Conservation (phyloP, 1,140 invertebrate species). For the Habropoda laboriosa region DNA sequence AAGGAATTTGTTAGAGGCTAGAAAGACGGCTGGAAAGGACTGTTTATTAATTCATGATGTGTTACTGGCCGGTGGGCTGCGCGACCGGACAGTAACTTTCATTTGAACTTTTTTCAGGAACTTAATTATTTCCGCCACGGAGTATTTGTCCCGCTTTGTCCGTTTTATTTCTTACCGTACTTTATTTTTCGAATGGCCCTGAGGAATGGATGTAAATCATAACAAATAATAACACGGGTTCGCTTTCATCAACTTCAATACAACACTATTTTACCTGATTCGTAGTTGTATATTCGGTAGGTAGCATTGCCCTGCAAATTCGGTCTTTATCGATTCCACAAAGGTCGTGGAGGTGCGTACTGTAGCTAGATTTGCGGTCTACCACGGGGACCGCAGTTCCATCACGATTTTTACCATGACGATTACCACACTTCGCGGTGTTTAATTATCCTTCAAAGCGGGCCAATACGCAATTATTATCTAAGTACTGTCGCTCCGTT, state of each 20-base stretch:
- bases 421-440: constrained; percentile 57
- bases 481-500: constrained; percentile 17
- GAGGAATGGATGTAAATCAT: neutral
- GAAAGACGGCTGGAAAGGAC: no score
- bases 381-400: constrained; percentile 58
- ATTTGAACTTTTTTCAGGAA: no score
- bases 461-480: constrained; percentile 36
- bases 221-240: constrained; percentile 44
- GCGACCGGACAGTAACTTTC: no score
- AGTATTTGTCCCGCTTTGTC: neutral
- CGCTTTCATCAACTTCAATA: constrained; percentile 39
- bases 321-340: constrained; percentile 61
- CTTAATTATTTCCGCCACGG: neutral
- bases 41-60: no score
- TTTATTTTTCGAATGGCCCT: neutral
- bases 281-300: constrained; percentile 41
- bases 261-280: constrained; percentile 51
- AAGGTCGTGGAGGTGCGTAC: constrained; percentile 56
- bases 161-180: neutral
- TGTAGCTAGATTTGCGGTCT: constrained; percentile 63
- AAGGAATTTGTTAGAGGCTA: no score
- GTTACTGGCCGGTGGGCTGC: no score
- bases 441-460: constrained; percentile 66
- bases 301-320: constrained; percentile 28
- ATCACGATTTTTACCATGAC: constrained; percentile 63